Conservation (phyloP, 35 echinoderm and acorn worm genomes). For the Acanthaster planci region DNA sequence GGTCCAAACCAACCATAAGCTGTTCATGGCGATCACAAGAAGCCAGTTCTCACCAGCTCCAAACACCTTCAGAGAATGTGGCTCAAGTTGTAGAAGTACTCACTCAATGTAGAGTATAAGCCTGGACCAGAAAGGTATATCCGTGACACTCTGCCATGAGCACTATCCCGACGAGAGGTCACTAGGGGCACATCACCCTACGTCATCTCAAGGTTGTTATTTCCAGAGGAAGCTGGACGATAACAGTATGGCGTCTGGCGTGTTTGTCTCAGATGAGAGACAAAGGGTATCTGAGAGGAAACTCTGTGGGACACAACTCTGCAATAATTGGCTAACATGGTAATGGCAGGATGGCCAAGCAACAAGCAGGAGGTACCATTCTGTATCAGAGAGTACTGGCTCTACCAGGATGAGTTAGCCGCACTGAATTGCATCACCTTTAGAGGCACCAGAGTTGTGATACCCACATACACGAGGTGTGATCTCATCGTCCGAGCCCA, state of each 20-base stretch:
- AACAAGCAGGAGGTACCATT: neutral
- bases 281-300: neutral
- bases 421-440: constrained; percentile 46
- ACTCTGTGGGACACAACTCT: constrained; percentile 33
- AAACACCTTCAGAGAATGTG: constrained; percentile 77
- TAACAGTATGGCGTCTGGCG: constrained; percentile 27
- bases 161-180: neutral
- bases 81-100: constrained; percentile 66
- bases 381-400: constrained; percentile 20
- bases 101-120: constrained; percentile 20
- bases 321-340: constrained; percentile 25
- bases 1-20: constrained; percentile 73
- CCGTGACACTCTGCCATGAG: constrained; percentile 33
- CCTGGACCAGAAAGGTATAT: constrained; percentile 39
- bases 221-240: constrained; percentile 34
- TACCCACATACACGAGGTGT: neutral
- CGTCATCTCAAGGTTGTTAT: neutral
- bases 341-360: neutral
- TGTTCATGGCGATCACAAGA: constrained; percentile 48
- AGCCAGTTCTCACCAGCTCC: constrained; percentile 50
- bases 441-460: constrained; percentile 23
- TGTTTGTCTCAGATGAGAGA: constrained; percentile 26
- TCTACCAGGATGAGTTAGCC: constrained; percentile 48
- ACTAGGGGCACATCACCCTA: neutral
- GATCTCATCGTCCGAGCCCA: constrained; percentile 55